Conservation (phyloP, 2,797 vertebrate genomes). For the Gallirallus australis region DNA sequence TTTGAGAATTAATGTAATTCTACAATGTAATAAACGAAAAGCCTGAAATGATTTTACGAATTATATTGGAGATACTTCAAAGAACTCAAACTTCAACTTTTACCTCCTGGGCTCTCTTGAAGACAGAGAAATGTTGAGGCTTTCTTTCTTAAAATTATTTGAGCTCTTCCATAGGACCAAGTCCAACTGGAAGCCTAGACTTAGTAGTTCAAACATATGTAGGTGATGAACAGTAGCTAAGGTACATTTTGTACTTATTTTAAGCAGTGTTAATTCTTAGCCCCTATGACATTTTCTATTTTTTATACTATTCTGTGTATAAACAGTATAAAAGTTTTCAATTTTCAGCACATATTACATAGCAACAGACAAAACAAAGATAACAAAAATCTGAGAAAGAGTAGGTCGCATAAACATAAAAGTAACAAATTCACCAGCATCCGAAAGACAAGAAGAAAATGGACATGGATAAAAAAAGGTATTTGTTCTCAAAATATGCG, state of each 20-base stretch:
- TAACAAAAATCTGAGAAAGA: not conserved
- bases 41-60: not conserved
- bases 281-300: not conserved
- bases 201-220: not conserved
- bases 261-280: not conserved
- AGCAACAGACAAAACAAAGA: not conserved
- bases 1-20: not conserved
- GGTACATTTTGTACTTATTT: not conserved
- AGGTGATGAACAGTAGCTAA: not conserved
- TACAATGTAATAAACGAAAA: not conserved
- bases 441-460: not conserved
- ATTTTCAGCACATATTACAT: not conserved
- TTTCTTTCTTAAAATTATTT: not conserved
- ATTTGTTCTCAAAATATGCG: not conserved
- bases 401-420: not conserved
- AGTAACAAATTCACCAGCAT: not conserved
- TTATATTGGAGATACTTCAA: not conserved
- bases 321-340: not conserved
- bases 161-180: not conserved
- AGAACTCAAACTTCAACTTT: not conserved
- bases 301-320: not conserved
- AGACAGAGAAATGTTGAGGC: not conserved
- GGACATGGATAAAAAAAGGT: not conserved
- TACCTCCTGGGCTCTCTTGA: not conserved
- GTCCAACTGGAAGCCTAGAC: not conserved